Percentiles rank a stretch among this genome's conserved stretches.
Conservation (phyloP, 2,888 invertebrate genomes). For the Diadromus collaris region DNA sequence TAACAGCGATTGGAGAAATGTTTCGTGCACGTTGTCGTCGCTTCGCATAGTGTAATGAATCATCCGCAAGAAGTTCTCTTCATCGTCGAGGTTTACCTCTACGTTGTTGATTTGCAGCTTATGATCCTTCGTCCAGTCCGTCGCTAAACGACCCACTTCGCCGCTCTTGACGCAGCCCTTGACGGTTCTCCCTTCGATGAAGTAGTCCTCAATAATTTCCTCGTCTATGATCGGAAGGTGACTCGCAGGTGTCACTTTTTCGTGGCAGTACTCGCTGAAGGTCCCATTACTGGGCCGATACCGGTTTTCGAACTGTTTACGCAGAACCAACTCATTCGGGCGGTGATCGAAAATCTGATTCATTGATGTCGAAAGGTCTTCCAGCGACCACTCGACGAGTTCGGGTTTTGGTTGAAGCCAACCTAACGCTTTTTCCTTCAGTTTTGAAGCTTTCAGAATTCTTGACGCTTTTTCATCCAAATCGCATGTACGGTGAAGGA, state of each 20-base stretch:
- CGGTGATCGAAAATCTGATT: slow-evolving; percentile 42
- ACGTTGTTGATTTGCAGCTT: slow-evolving; percentile 27
- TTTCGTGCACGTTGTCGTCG: background rate
- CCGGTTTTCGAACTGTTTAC: slow-evolving; percentile 32
- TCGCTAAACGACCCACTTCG: slow-evolving; percentile 27
- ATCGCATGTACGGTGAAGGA: background rate
- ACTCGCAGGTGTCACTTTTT: slow-evolving; percentile 43
- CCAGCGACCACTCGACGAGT: slow-evolving; percentile 37
- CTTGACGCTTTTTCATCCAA: slow-evolving; percentile 10
- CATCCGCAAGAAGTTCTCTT: background rate
- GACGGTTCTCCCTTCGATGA: slow-evolving; percentile 49
- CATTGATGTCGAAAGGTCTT: slow-evolving; percentile 31
- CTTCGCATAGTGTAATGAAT: background rate
- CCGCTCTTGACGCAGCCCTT: slow-evolving; percentile 18
- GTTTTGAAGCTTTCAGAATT: slow-evolving; percentile 33
- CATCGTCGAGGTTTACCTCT: background rate
- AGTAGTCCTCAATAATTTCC: slow-evolving; percentile 43
- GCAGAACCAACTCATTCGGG: slow-evolving; percentile 27
- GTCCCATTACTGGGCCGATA: slow-evolving; percentile 26
- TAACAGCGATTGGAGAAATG: background rate
- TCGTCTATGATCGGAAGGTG: slow-evolving; percentile 39
- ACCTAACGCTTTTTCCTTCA: slow-evolving; percentile 38
- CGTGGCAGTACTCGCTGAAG: slow-evolving; percentile 46
- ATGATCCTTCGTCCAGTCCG: slow-evolving; percentile 6
- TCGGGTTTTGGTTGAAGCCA: slow-evolving; percentile 53